Conservation (phyloP, 2,113 vertebrate genomes). For the Apus apus region DNA sequence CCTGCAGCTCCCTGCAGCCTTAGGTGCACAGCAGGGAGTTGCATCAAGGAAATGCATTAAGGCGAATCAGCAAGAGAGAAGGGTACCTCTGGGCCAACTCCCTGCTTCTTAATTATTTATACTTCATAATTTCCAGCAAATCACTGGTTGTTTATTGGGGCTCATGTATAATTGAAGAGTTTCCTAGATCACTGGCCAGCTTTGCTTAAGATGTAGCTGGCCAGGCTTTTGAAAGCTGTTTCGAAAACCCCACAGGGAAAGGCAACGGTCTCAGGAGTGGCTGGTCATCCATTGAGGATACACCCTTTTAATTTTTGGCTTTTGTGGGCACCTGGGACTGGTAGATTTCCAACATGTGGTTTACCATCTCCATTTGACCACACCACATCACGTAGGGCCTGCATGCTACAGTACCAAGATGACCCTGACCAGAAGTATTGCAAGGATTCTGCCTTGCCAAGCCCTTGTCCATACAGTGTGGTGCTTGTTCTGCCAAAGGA, state of each 20-base stretch:
- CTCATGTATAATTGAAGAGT: constrained; percentile 81
- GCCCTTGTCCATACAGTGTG: not conserved
- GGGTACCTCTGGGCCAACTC: constrained; percentile 68
- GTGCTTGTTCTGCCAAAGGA: not conserved
- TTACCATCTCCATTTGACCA: constrained; percentile 71
- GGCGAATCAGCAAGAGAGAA: constrained; percentile 71
- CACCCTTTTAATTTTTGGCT: constrained; percentile 82
- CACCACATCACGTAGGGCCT: not conserved
- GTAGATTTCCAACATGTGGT: constrained; percentile 75
- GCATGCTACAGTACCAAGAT: not conserved
- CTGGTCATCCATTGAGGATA: constrained; percentile 77
- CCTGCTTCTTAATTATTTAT: constrained; percentile 82
- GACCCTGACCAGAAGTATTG: not conserved
- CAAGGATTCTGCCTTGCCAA: not conserved
- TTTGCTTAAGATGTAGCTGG: constrained; percentile 73
- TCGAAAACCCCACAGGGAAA: constrained; percentile 56
- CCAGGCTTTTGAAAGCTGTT: constrained; percentile 73
- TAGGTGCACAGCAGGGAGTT: constrained; percentile 60
- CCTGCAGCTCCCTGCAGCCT: constrained; percentile 42
- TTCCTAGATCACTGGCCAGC: constrained; percentile 81
- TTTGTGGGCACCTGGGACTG: constrained; percentile 80
- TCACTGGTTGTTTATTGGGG: constrained; percentile 80
- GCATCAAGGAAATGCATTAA: constrained; percentile 81
- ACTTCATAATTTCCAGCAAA: constrained; percentile 83
- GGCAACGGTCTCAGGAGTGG: constrained; percentile 74